Conservation (phyloP, 2,888 invertebrate species). For the Coenonympha arcania region DNA sequence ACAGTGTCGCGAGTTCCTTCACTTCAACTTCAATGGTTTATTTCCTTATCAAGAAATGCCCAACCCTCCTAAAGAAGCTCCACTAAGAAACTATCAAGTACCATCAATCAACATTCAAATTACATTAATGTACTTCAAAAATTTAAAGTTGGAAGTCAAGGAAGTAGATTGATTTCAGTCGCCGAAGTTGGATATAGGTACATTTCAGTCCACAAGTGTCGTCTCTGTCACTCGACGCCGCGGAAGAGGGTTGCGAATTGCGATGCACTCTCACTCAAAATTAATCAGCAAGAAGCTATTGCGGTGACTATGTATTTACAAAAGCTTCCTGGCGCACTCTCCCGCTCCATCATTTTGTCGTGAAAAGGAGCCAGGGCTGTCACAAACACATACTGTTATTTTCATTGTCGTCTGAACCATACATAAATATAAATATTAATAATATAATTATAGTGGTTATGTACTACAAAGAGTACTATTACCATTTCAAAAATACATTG, state of each 20-base stretch:
- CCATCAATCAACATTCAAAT: background rate
- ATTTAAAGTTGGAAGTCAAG: background rate
- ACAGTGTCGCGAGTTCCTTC: too few species aligned
- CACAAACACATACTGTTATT: constrained; percentile 3
- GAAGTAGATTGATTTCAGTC: too few species aligned
- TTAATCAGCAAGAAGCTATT: constrained; percentile 66
- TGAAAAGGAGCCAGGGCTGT: constrained; percentile 46
- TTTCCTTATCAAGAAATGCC: too few species aligned
- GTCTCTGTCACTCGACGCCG: constrained; percentile 1
- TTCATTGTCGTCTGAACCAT: too few species aligned
- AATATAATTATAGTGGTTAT: too few species aligned
- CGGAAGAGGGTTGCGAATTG: constrained; percentile 15
- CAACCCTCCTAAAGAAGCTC: too few species aligned
- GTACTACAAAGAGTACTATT: too few species aligned
- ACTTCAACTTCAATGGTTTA: too few species aligned
- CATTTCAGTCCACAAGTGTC: background rate
- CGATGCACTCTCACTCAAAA: constrained; percentile 52
- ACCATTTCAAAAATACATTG: too few species aligned
- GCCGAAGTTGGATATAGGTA: too few species aligned
- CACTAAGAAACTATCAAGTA: too few species aligned
- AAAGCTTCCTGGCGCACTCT: constrained; percentile 31
- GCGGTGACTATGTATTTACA: constrained; percentile 70
- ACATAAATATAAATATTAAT: too few species aligned
- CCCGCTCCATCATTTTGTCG: constrained; percentile 51
- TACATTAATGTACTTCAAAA: background rate